Conservation (phyloP, 2,113 vertebrate genomes). For the Halichoeres trimaculatus region DNA sequence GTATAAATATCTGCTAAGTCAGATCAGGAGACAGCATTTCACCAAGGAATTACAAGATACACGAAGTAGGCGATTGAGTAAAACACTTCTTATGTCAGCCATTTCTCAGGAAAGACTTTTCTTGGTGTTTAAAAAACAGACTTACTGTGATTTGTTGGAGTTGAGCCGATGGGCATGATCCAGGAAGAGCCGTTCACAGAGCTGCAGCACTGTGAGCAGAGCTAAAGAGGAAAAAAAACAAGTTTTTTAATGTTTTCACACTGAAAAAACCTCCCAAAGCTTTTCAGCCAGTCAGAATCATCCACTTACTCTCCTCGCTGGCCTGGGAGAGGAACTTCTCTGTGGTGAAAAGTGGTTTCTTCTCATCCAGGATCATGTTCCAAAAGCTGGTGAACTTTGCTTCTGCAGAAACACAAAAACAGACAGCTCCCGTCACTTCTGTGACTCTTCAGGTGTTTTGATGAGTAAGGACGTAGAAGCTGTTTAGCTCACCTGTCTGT, state of each 20-base stretch:
- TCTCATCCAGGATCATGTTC: conserved; percentile 95
- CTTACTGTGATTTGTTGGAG: conserved; percentile 91
- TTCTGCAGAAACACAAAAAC: conserved; percentile 80
- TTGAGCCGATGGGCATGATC: conserved; percentile 90
- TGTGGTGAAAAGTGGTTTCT: conserved; percentile 93
- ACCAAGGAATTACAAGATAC: too few species aligned
- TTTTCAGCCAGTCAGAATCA: neutral
- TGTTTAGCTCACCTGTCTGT: conserved; percentile 91
- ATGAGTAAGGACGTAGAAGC: too few species aligned
- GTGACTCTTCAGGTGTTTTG: too few species aligned
- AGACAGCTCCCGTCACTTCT: neutral
- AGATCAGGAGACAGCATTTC: too few species aligned
- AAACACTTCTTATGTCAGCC: too few species aligned
- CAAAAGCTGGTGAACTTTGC: conserved; percentile 90
- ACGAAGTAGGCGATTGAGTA: too few species aligned
- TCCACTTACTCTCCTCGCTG: conserved; percentile 90
- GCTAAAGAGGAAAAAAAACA: conserved; percentile 55
- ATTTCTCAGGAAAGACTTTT: too few species aligned
- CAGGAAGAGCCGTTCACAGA: conserved; percentile 92
- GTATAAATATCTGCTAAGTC: too few species aligned
- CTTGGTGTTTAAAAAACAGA: conserved; percentile 64
- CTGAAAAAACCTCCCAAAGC: neutral
- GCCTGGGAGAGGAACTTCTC: conserved; percentile 95
- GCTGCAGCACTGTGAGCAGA: conserved; percentile 87
- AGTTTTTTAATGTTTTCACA: neutral